Percentiles rank a stretch among this genome's conserved stretches.
These are phyloP conservation scores for Nineta flava DNA, from an alignment of 2,888 invertebrate species.

Conservation along the genomic window DNA sequence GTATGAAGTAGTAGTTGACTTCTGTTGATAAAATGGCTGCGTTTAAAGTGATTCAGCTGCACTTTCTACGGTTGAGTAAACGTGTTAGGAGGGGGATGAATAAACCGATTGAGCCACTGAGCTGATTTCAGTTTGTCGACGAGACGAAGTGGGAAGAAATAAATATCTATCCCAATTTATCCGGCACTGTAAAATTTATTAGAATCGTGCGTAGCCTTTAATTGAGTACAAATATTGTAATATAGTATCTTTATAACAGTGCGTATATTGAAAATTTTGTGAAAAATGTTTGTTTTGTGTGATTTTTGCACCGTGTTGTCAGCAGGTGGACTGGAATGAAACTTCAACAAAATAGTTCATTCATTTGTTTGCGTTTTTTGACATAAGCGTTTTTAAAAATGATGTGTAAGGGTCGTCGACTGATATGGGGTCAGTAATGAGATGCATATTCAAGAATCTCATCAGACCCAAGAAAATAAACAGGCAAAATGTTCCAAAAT, in stretches of 20 bases:
- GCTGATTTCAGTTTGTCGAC: slow-evolving; percentile 8
- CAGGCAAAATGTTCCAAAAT: slow-evolving; percentile 56
- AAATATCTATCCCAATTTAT: slow-evolving; percentile 1
- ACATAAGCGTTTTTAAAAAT: slow-evolving; percentile 38
- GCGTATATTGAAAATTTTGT: background rate
- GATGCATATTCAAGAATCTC: slow-evolving; percentile 39
- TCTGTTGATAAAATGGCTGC: background rate
- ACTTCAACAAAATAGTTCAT: slow-evolving; percentile 13
- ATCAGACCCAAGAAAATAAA: slow-evolving; percentile 43
- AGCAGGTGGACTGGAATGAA: slow-evolving; percentile 26
- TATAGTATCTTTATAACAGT: background rate
- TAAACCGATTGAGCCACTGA: slow-evolving; percentile 7
- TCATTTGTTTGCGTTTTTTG: slow-evolving; percentile 27
- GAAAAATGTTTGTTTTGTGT: slow-evolving; percentile 6
- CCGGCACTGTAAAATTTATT: slow-evolving; percentile 4
- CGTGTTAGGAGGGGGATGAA: slow-evolving; percentile 3
- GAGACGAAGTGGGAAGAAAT: slow-evolving; percentile 8
- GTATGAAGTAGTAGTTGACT: background rate
- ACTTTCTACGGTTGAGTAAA: slow-evolving; percentile 4
- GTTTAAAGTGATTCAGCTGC: background rate
- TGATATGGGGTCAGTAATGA: slow-evolving; percentile 32
- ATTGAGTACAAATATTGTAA: slow-evolving; percentile 3
- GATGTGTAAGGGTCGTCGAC: slow-evolving; percentile 26
- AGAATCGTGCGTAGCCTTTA: background rate
- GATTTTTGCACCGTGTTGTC: slow-evolving; percentile 19